phyloP scores from a whole-genome alignment of 2,888 invertebrate species.

The Catocala sponsa region DNA sequence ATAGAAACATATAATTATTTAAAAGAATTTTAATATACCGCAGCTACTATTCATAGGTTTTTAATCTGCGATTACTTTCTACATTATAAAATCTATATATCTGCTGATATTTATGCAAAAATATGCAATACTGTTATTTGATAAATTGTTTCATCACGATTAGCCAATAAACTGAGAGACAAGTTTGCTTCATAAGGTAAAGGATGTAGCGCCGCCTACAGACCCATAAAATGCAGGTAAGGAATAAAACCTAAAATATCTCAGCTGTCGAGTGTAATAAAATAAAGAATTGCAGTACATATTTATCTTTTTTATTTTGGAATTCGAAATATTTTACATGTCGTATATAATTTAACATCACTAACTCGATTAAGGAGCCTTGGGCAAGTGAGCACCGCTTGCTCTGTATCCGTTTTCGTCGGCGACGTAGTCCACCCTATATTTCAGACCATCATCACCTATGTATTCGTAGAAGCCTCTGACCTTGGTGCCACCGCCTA shows the following conservation, averaged over 20 bases:
- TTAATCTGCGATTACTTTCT: background rate
- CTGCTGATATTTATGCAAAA: slow-evolving; percentile 1
- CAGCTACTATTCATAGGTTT: background rate
- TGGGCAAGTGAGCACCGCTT: slow-evolving; percentile 85
- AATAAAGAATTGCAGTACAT: slow-evolving; percentile 28
- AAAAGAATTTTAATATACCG: background rate
- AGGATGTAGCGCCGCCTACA: slow-evolving; percentile 37
- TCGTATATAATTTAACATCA: slow-evolving; percentile 27
- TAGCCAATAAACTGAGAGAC: slow-evolving; percentile 24
- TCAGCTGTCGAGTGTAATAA: slow-evolving; percentile 25
- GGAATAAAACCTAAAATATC: slow-evolving; percentile 45
- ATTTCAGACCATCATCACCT: slow-evolving; percentile 88
- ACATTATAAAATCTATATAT: slow-evolving; percentile 1
- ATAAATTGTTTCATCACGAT: slow-evolving; percentile 20
- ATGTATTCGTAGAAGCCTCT: slow-evolving; percentile 91
- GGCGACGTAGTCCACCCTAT: slow-evolving; percentile 88
- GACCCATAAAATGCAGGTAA: slow-evolving; percentile 48
- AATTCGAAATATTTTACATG: slow-evolving; percentile 33
- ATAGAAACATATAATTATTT: background rate
- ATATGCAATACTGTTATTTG: slow-evolving; percentile 13
- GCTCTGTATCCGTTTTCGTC: slow-evolving; percentile 89
- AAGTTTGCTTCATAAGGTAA: slow-evolving; percentile 20
- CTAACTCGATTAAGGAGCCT: slow-evolving; percentile 45
- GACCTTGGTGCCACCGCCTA: slow-evolving; percentile 87
- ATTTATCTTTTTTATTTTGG: slow-evolving; percentile 33